Evolutionary conservation across 2,888 invertebrate species (phyloP).

Genomic region (Netelia virgata): DNA sequence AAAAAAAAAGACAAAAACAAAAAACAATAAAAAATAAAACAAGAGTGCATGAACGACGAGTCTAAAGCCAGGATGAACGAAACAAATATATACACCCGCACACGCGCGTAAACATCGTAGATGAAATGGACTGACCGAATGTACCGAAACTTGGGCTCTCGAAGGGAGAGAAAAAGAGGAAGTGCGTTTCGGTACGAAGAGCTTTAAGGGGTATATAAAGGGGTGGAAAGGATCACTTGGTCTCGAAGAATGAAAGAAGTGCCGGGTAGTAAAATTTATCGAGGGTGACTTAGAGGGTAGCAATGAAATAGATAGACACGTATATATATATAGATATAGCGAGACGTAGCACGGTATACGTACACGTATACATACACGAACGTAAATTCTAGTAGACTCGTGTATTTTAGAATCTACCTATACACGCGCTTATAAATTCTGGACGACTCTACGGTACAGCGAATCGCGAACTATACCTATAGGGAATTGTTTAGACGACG

Average conservation of each 20-base stretch:
- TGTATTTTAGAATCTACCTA: background rate
- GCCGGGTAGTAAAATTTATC: slow-evolving; percentile 30
- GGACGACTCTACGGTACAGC: background rate
- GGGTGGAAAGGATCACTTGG: slow-evolving; percentile 7
- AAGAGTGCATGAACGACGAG: background rate
- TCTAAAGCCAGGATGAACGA: background rate
- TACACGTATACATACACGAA: background rate
- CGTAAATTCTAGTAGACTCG: slow-evolving; percentile 9
- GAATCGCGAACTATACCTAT: slow-evolving; percentile 10
- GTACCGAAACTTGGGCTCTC: background rate
- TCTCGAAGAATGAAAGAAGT: slow-evolving; percentile 10
- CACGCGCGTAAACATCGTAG: background rate
- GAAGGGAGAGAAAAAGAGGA: background rate
- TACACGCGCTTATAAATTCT: slow-evolving; percentile 22
- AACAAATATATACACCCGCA: background rate
- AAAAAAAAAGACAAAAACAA: too few relatives aligned
- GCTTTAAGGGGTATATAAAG: background rate
- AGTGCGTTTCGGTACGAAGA: background rate
- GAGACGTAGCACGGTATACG: background rate
- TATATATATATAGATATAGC: background rate
- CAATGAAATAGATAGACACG: slow-evolving; percentile 16
- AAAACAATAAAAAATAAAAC: background rate
- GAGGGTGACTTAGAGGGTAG: slow-evolving; percentile 10
- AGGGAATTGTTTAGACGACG: slow-evolving; percentile 48
- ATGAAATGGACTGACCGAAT: background rate